Conservation (phyloP, 2,888 invertebrate species). For the Cynaeus angustus region DNA sequence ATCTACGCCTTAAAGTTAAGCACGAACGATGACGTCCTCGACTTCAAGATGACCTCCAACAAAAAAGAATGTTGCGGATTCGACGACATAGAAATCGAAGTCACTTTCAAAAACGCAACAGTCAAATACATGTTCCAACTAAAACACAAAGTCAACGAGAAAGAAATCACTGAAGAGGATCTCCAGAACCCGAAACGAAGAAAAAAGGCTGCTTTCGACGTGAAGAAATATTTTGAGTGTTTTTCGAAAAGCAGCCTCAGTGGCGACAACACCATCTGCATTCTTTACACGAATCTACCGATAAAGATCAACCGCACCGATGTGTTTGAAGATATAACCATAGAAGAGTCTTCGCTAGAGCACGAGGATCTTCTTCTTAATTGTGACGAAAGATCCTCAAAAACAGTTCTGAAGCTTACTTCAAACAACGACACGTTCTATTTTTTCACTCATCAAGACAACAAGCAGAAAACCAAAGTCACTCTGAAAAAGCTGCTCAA, state of each 20-base stretch:
- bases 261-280: background rate
- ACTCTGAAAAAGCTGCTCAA: background rate
- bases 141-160: background rate
- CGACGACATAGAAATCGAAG: background rate
- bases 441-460: background rate
- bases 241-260: background rate
- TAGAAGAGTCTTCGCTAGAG: background rate
- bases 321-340: background rate
- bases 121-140: background rate
- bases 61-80: background rate
- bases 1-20: background rate
- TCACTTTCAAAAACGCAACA: background rate
- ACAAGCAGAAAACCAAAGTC: background rate
- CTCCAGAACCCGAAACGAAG: background rate
- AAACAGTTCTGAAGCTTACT: background rate
- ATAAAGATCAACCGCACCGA: background rate
- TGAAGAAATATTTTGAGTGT: background rate
- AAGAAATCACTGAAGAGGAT: background rate
- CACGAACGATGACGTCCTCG: background rate
- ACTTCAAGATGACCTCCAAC: background rate
- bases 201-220: background rate
- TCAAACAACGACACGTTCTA: background rate
- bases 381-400: background rate
- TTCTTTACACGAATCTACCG: background rate
- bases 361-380: background rate